Conservation (phyloP, 2,888 invertebrate genomes). For the Latheticus oryzae region DNA sequence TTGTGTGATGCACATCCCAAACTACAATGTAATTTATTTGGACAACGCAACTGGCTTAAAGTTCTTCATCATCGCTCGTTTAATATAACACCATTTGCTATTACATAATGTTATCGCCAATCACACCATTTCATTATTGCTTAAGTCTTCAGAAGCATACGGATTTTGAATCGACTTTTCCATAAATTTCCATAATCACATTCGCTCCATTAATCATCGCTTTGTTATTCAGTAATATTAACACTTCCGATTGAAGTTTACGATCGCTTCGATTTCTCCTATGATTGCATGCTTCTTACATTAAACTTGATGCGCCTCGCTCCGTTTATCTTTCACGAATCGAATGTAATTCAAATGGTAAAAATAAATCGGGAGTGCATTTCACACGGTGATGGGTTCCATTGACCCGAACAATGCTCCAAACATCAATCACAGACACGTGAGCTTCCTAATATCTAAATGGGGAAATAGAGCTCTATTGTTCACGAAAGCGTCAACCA, state of each 20-base stretch:
- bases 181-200: too few relatives aligned
- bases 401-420: slow-evolving; percentile 29
- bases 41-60: slow-evolving; percentile 13
- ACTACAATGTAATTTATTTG: slow-evolving; percentile 25
- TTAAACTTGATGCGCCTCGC: too few relatives aligned
- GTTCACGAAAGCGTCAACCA: neutral
- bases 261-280: too few relatives aligned
- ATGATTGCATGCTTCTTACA: too few relatives aligned
- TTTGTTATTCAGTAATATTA: too few relatives aligned
- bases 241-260: too few relatives aligned
- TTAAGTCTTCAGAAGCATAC: too few relatives aligned
- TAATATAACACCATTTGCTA: slow-evolving; percentile 9
- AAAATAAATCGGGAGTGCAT: slow-evolving; percentile 26
- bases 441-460: slow-evolving; percentile 18
- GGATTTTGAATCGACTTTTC: too few relatives aligned
- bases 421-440: slow-evolving; percentile 31
- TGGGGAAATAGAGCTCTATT: slow-evolving; percentile 15
- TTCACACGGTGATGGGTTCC: slow-evolving; percentile 23
- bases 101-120: too few relatives aligned
- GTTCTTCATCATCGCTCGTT: slow-evolving; percentile 15
- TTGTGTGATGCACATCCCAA: slow-evolving; percentile 13
- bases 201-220: too few relatives aligned
- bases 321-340: slow-evolving; percentile 20
- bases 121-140: too few relatives aligned
- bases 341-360: slow-evolving; percentile 2